These are phyloP conservation scores for Mastigias papua DNA, from an alignment of 30 jellyfish, hydroid and myxozoan genomes.

Conservation along the genomic window DNA sequence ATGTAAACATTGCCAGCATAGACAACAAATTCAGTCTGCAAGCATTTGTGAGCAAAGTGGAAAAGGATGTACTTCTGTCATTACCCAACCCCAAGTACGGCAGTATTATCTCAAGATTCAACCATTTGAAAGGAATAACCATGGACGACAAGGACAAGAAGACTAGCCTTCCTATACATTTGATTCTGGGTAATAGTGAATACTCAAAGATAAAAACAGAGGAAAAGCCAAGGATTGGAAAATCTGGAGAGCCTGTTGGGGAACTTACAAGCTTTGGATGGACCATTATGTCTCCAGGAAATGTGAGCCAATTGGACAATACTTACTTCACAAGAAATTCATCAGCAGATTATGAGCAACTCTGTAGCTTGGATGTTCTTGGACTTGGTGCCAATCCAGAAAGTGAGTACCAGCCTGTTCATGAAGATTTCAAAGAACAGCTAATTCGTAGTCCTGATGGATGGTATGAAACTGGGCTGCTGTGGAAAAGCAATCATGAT, in stretches of 20 bases:
- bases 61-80: slow-evolving; percentile 17
- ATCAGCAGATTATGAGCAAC: slow-evolving; percentile 53
- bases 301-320: slow-evolving; percentile 24
- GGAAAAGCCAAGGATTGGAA: slow-evolving; percentile 56
- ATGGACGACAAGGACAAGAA: slow-evolving; percentile 40
- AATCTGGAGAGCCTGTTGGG: slow-evolving; percentile 71
- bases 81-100: slow-evolving; percentile 49
- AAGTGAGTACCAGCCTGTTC: slow-evolving; percentile 44
- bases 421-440: slow-evolving; percentile 68
- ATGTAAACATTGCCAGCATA: slow-evolving; percentile 8
- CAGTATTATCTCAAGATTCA: slow-evolving; percentile 24
- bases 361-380: too few species aligned
- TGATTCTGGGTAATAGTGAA: slow-evolving; percentile 58
- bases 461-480: slow-evolving; percentile 67
- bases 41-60: slow-evolving; percentile 49
- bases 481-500: slow-evolving; percentile 45
- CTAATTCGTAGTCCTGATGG: slow-evolving; percentile 45
- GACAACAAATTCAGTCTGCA: slow-evolving; percentile 27
- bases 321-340: slow-evolving; percentile 48
- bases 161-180: slow-evolving; percentile 65
- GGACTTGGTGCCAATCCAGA: slow-evolving; percentile 45
- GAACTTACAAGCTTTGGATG: slow-evolving; percentile 72
- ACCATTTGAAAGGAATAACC: slow-evolving; percentile 38
- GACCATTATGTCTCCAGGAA: slow-evolving; percentile 85
- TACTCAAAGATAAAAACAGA: slow-evolving; percentile 53